Evolutionary conservation across 2,888 invertebrate genomes (phyloP).

Genomic region (Tipula vernalis): DNA sequence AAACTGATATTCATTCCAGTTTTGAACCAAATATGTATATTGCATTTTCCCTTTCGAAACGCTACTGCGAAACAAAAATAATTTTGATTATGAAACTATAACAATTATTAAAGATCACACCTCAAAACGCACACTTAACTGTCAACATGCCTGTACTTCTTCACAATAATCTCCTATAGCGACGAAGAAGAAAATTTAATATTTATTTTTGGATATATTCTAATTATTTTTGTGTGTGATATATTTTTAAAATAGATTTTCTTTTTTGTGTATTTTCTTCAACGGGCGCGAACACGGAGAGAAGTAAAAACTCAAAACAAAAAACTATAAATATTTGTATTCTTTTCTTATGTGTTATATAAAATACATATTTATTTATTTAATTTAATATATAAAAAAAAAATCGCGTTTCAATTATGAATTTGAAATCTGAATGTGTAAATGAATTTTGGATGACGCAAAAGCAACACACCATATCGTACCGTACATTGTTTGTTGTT

Average conservation of each 20-base stretch:
- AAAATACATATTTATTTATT: neutral
- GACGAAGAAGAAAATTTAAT: neutral
- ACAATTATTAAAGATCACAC: neutral
- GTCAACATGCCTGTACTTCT: neutral
- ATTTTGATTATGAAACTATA: neutral
- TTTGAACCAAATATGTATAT: no score
- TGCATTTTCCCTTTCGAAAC: neutral
- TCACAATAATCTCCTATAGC: neutral
- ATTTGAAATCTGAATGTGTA: neutral
- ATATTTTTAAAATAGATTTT: neutral
- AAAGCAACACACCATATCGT: neutral
- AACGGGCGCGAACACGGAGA: neutral
- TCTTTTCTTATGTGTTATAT: neutral
- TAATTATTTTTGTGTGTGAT: neutral
- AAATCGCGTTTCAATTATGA: neutral
- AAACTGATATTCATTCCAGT: no score
- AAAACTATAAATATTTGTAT: neutral
- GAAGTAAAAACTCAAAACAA: neutral
- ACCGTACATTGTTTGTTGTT: neutral
- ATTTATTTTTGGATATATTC: slow-evolving; percentile 4
- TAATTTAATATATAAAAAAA: neutral
- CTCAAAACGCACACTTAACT: neutral
- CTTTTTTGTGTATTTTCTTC: neutral
- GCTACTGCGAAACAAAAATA: neutral
- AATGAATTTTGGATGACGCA: neutral